Evolutionary conservation across 1,140 invertebrate species (phyloP).

Genomic region (Acromyrmex echinatior): DNA sequence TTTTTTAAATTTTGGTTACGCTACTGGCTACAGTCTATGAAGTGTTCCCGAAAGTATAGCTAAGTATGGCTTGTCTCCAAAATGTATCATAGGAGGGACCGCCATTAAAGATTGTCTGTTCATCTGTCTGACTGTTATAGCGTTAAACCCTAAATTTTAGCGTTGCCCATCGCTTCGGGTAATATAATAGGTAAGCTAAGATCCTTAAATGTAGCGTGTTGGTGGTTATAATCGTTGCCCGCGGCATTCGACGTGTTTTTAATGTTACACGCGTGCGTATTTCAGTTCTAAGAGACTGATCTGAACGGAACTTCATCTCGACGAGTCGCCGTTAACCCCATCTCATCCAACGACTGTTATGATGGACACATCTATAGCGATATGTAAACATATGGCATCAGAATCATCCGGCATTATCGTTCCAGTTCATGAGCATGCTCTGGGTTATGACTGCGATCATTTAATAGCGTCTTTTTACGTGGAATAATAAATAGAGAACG

Average conservation of each 20-base stretch:
- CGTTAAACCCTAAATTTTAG: constrained; percentile 80
- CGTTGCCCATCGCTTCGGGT: constrained; percentile 68
- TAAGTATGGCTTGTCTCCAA: constrained; percentile 73
- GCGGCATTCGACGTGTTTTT: constrained; percentile 65
- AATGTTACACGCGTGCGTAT: constrained; percentile 37
- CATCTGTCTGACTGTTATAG: constrained; percentile 77
- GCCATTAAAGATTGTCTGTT: constrained; percentile 76
- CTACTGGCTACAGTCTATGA: background rate
- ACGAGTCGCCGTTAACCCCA: constrained; percentile 16
- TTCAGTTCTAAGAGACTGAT: constrained; percentile 45
- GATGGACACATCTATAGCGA: constrained; percentile 37
- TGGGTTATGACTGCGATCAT: constrained; percentile 11
- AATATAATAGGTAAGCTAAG: constrained; percentile 73
- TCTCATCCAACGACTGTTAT: constrained; percentile 26
- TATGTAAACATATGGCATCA: constrained; percentile 36
- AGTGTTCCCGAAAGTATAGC: background rate
- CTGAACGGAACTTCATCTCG: constrained; percentile 42
- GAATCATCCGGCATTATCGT: constrained; percentile 21
- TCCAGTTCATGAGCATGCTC: constrained; percentile 28
- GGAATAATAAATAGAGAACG: constrained; percentile 40
- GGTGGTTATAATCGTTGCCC: constrained; percentile 75
- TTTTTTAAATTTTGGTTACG: constrained; percentile 18
- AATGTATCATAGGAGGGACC: constrained; percentile 61
- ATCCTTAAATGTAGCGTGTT: constrained; percentile 68
- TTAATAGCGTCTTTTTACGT: constrained; percentile 29